A percentile compares a stretch with the other conserved stretches of the same genome.
Conservation (phyloP, 2,113 vertebrate genomes). For the Rynchops niger region DNA sequence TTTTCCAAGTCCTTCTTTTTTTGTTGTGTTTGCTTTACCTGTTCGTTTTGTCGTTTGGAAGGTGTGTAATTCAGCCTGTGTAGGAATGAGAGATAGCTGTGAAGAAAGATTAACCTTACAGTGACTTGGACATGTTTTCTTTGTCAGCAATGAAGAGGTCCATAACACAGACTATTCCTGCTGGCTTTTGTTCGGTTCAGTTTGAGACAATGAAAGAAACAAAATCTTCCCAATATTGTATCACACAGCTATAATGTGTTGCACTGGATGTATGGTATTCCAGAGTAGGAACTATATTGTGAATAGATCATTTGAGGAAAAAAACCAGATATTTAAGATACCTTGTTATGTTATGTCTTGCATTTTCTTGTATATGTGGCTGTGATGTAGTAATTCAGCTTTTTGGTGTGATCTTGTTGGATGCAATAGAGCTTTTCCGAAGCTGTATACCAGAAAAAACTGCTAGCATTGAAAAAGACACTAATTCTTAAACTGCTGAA, state of each 20-base stretch:
- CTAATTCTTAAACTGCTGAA: background rate
- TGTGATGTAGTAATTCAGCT: background rate
- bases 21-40: background rate
- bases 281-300: background rate
- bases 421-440: background rate
- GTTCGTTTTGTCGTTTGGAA: background rate
- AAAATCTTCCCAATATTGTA: background rate
- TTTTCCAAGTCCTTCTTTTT: background rate
- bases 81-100: background rate
- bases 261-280: background rate
- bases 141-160: background rate
- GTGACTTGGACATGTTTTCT: background rate
- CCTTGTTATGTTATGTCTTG: background rate
- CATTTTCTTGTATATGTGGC: background rate
- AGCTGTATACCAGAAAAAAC: background rate
- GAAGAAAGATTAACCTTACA: background rate
- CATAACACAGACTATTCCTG: background rate
- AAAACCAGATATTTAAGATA: background rate
- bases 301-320: background rate
- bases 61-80: background rate
- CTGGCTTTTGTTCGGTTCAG: background rate
- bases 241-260: background rate
- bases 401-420: background rate
- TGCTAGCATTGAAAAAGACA: background rate
- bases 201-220: background rate